These are phyloP conservation scores for Geophilus truncorum DNA, from an alignment of 2,888 invertebrate species.

Conservation along the genomic window DNA sequence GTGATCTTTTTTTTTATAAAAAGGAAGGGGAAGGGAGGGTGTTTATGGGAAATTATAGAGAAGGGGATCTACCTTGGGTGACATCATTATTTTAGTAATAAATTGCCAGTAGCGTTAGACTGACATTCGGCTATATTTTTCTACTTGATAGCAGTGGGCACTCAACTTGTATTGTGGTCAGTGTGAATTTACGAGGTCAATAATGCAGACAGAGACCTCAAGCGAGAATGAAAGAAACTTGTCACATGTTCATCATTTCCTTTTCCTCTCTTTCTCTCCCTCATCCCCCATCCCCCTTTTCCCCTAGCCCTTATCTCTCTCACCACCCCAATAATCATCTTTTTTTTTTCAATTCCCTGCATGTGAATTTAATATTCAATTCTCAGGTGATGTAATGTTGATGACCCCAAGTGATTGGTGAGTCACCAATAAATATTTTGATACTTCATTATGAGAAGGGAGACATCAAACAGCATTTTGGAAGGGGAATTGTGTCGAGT, in stretches of 20 bases:
- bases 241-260: background rate
- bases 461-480: background rate
- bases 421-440: slow-evolving; percentile 19
- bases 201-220: background rate
- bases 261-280: background rate
- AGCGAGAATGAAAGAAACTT: background rate
- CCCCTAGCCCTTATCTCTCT: background rate
- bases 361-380: slow-evolving; percentile 8
- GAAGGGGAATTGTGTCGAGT: background rate
- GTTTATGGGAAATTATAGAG: background rate
- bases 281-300: background rate
- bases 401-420: background rate
- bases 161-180: background rate
- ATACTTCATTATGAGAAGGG: background rate
- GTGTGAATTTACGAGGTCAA: background rate
- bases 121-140: background rate
- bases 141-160: background rate
- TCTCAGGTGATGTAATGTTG: slow-evolving; percentile 6
- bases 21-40: no score
- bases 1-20: background rate
- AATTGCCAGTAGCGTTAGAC: background rate
- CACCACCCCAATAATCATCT: background rate
- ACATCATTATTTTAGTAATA: background rate
- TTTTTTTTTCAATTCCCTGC: background rate
- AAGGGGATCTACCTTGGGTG: background rate